Conservation (phyloP, 2,888 invertebrate species). For the Monochamus alternatus region DNA sequence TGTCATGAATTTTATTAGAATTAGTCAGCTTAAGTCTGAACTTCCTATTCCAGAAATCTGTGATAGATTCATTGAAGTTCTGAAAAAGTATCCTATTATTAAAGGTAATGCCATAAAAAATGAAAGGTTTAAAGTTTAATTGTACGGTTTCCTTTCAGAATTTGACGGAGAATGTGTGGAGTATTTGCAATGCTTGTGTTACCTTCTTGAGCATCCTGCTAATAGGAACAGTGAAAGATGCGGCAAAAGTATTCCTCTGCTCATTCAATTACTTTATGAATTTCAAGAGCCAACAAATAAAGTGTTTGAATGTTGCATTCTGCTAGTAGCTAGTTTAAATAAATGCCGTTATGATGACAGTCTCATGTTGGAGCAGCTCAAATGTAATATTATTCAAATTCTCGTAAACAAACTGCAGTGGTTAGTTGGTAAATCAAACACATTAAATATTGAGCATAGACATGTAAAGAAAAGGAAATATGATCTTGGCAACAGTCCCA, state of each 20-base stretch:
- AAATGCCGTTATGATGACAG: constrained; percentile 64
- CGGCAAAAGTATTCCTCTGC: constrained; percentile 57
- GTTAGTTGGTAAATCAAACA: constrained; percentile 59
- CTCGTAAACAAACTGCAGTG: constrained; percentile 63
- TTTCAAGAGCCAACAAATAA: constrained; percentile 55
- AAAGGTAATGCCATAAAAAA: constrained; percentile 47
- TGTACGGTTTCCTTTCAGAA: constrained; percentile 46
- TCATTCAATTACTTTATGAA: constrained; percentile 61
- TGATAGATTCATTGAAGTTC: constrained; percentile 60
- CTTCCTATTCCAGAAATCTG: constrained; percentile 65
- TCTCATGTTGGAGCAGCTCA: constrained; percentile 61
- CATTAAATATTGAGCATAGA: constrained; percentile 45
- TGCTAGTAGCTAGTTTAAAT: constrained; percentile 63
- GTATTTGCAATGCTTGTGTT: constrained; percentile 65
- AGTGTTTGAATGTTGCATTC: constrained; percentile 63
- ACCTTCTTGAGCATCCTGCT: constrained; percentile 62
- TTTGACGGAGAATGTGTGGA: constrained; percentile 58
- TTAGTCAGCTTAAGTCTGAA: constrained; percentile 63
- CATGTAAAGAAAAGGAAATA: constrained; percentile 39
- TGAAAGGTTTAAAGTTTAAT: neutral
- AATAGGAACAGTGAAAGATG: constrained; percentile 60
- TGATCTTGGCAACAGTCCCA: neutral
- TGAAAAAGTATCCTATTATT: constrained; percentile 55
- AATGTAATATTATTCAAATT: constrained; percentile 59
- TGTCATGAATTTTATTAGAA: constrained; percentile 64